Conservation (phyloP, 2,797 vertebrate species). For the Anableps anableps region DNA sequence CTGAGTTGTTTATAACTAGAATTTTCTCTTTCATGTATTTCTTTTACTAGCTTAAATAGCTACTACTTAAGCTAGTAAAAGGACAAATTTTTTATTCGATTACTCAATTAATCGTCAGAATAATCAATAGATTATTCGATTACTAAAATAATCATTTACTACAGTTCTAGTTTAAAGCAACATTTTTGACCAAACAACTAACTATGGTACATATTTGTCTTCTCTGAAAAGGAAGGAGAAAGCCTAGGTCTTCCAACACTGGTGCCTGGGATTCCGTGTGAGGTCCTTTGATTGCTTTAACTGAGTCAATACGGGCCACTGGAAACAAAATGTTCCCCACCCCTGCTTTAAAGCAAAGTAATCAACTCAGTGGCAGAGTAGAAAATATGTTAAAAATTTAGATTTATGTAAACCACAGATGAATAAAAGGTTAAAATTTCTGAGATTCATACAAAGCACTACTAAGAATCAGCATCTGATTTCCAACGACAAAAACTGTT, state of each 20-base stretch:
- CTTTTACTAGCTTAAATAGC: no score
- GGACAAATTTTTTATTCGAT: no score
- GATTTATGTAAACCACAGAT: not conserved
- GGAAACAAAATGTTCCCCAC: not conserved
- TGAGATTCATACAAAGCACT: not conserved
- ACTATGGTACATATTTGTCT: not conserved
- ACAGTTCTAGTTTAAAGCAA: not conserved
- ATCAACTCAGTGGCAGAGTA: not conserved
- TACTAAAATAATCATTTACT: no score
- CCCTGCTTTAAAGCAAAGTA: not conserved
- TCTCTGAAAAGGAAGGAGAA: not conserved
- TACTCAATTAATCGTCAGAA: no score
- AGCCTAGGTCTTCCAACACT: not conserved
- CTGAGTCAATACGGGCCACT: no score
- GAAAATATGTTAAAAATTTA: not conserved
- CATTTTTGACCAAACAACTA: not conserved
- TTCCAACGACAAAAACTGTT: not conserved
- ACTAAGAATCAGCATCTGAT: not conserved
- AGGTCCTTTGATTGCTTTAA: not conserved
- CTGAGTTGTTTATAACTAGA: no score
- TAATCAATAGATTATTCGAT: no score
- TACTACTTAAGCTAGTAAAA: no score
- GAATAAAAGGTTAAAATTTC: not conserved
- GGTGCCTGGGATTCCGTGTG: not conserved
- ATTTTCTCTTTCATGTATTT: no score